phyloP scores from a whole-genome alignment of 1,140 invertebrate genomes.

The Drosophila asahinai region DNA sequence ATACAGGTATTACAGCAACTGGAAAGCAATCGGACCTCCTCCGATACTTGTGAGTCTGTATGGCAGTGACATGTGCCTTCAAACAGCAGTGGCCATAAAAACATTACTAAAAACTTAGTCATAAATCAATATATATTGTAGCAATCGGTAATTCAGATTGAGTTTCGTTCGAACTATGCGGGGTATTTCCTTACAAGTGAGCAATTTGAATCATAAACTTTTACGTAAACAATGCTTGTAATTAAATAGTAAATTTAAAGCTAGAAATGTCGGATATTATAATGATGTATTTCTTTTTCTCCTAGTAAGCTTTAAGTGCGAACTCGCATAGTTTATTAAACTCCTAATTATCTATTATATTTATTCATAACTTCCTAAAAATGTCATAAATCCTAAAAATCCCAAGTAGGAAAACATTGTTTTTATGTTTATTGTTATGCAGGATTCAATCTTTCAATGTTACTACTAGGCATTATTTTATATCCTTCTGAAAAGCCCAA shows the following conservation, averaged over 20 bases:
- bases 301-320: no score
- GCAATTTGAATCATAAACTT: neutral
- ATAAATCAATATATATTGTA: conserved; percentile 19
- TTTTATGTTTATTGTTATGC: no score
- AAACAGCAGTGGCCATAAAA: conserved; percentile 7
- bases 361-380: neutral
- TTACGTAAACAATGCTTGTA: neutral
- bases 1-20: conserved; percentile 25
- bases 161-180: neutral
- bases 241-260: no score
- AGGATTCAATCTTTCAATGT: neutral
- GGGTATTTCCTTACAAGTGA: neutral
- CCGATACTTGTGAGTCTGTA: neutral
- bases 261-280: no score
- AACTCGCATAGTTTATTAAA: no score
- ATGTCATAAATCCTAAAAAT: no score
- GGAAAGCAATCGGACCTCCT: conserved; percentile 28
- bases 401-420: no score
- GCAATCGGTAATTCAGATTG: neutral
- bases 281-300: neutral
- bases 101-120: neutral
- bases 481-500: neutral
- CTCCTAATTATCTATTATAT: neutral
- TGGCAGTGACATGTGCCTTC: conserved; percentile 5
- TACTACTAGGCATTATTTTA: neutral